A percentile compares a stretch with the other conserved stretches of the same genome.
Conservation (phyloP, 2,888 invertebrate species). For the Synergus laeviventris region DNA sequence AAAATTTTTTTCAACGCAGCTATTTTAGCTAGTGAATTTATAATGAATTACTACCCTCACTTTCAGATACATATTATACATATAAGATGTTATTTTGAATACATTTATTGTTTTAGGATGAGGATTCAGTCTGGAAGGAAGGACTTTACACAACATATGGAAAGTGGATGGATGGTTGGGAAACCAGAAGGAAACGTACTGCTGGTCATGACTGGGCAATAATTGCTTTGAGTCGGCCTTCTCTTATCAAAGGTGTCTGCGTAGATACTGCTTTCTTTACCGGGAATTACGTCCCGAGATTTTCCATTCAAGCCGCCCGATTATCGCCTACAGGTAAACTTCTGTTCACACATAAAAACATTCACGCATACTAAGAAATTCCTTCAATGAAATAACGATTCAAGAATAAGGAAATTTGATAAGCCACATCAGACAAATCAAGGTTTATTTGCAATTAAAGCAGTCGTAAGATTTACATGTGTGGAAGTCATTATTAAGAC, state of each 20-base stretch:
- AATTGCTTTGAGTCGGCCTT: constrained; percentile 78
- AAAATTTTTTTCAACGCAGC: too few species aligned
- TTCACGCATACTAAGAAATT: neutral
- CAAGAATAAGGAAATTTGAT: neutral
- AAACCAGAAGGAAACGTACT: constrained; percentile 80
- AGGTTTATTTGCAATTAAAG: neutral
- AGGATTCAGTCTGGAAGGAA: constrained; percentile 79
- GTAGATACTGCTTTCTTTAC: constrained; percentile 82
- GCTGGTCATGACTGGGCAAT: constrained; percentile 82
- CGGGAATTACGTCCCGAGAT: constrained; percentile 81
- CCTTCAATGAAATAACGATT: neutral
- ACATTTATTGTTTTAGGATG: constrained; percentile 65
- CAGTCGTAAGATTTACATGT: neutral
- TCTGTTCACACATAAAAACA: neutral
- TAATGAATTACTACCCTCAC: too few species aligned
- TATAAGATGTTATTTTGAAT: too few species aligned
- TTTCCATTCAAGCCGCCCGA: constrained; percentile 80
- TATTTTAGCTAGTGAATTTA: too few species aligned
- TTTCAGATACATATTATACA: too few species aligned
- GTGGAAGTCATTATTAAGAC: neutral
- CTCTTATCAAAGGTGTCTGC: constrained; percentile 77
- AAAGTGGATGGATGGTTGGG: constrained; percentile 86
- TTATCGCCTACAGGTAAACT: constrained; percentile 76
- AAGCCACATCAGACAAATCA: neutral
- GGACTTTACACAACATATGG: constrained; percentile 80